Evolutionary conservation across 2,888 invertebrate genomes (phyloP).

Genomic region (Fragum whitleyi): DNA sequence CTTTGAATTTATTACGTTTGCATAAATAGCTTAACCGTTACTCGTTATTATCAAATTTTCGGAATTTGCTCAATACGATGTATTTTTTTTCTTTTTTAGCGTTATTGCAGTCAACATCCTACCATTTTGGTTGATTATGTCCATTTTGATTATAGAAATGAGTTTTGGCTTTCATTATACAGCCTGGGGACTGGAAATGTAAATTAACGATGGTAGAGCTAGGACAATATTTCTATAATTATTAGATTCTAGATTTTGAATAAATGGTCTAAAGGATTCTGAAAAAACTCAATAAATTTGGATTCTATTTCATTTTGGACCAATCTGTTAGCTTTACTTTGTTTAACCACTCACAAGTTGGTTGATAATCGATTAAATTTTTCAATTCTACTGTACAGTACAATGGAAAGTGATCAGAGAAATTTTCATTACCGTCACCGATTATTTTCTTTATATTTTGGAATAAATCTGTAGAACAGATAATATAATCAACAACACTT

Average conservation of each 20-base stretch:
- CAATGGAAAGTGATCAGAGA: too few species aligned
- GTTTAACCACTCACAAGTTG: too few species aligned
- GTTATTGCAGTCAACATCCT: too few species aligned
- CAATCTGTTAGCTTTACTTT: not conserved
- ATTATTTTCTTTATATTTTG: not conserved
- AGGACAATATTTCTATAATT: too few species aligned
- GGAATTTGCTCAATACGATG: too few species aligned
- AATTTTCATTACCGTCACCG: too few species aligned
- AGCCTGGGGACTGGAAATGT: too few species aligned
- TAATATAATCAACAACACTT: slow-evolving; percentile 21
- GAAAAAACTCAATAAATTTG: not conserved
- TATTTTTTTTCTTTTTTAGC: too few species aligned
- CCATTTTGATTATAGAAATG: not conserved
- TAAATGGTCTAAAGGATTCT: not conserved
- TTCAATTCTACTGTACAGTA: too few species aligned
- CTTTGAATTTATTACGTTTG: slow-evolving; percentile 1
- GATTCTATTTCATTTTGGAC: not conserved
- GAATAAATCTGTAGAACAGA: slow-evolving; percentile 1
- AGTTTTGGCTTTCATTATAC: not conserved
- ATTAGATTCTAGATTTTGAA: too few species aligned
- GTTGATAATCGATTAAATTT: not conserved
- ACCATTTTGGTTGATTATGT: too few species aligned
- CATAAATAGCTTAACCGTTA: not conserved
- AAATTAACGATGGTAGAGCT: too few species aligned
- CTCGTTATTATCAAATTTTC: not conserved